Percentiles rank a stretch among this genome's conserved stretches.
phyloP scores from a whole-genome alignment of 1,140 invertebrate species.

The Caenorhabditis tropicalis region DNA sequence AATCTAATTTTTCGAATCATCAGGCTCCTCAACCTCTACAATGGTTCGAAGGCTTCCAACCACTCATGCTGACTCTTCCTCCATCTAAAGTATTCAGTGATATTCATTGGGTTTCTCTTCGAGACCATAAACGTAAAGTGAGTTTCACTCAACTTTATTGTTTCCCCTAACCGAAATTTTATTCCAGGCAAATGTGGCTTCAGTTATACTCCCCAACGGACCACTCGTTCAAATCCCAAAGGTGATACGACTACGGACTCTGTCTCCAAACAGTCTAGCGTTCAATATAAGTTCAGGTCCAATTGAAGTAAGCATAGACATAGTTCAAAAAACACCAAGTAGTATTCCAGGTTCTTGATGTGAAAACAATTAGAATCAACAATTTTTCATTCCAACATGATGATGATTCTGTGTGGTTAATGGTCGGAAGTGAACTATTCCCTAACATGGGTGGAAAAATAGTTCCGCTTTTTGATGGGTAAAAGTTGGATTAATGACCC shows the following conservation, averaged over 20 bases:
- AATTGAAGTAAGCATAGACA: neutral
- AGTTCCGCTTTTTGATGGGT: conserved; percentile 14
- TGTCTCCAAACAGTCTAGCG: conserved; percentile 4
- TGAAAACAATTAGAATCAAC: conserved; percentile 13
- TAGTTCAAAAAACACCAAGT: neutral
- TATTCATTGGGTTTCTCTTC: conserved; percentile 19
- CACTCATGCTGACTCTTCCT: neutral
- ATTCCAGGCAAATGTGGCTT: neutral
- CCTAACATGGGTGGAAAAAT: conserved; percentile 10
- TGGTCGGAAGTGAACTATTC: conserved; percentile 21
- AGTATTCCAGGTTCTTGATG: neutral
- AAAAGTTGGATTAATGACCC: too few species aligned
- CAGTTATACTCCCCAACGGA: neutral
- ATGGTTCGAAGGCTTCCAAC: conserved; percentile 31
- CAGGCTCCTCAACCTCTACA: neutral
- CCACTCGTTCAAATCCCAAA: conserved; percentile 23
- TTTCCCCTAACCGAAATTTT: neutral
- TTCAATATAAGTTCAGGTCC: conserved; percentile 21
- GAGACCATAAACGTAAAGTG: conserved; percentile 21
- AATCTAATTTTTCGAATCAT: too few species aligned
- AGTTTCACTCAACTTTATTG: neutral
- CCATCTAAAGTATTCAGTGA: neutral
- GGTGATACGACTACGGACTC: neutral
- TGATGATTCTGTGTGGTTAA: conserved; percentile 11
- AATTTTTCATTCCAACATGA: conserved; percentile 35